Percentiles rank a stretch among this genome's conserved stretches.
Evolutionary conservation across 2,113 vertebrate species (phyloP).

Genomic region (Procavia capensis): DNA sequence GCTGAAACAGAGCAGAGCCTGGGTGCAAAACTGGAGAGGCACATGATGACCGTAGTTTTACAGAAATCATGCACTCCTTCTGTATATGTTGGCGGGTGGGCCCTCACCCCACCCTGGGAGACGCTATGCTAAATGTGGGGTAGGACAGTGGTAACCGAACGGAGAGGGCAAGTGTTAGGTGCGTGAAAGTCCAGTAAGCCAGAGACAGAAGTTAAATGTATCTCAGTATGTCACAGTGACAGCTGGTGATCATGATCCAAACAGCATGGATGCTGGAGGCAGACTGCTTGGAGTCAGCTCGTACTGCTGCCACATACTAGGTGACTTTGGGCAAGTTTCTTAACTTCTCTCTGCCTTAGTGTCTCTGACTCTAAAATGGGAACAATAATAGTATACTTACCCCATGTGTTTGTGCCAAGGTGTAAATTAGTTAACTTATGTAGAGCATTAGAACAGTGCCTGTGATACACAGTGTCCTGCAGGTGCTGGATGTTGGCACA

Average conservation of each 20-base stretch:
- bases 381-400: neutral
- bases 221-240: fast-evolving
- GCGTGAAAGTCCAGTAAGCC: too few relatives aligned
- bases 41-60: too few relatives aligned
- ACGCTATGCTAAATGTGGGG: too few relatives aligned
- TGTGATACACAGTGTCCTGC: fast-evolving
- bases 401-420: neutral
- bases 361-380: neutral
- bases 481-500: neutral
- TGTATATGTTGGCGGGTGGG: too few relatives aligned
- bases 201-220: neutral
- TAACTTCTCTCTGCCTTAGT: neutral
- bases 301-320: neutral
- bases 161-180: too few relatives aligned
- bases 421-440: too few relatives aligned
- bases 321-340: neutral
- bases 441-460: neutral
- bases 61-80: too few relatives aligned
- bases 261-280: neutral
- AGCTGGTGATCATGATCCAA: neutral
- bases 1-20: fast-evolving
- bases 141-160: too few relatives aligned
- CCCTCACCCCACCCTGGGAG: too few relatives aligned
- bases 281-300: neutral
- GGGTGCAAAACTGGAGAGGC: neutral